Percentiles rank a stretch among this genome's conserved stretches.
Conservation (phyloP, 2,797 vertebrate species). For the Mustela erminea region DNA sequence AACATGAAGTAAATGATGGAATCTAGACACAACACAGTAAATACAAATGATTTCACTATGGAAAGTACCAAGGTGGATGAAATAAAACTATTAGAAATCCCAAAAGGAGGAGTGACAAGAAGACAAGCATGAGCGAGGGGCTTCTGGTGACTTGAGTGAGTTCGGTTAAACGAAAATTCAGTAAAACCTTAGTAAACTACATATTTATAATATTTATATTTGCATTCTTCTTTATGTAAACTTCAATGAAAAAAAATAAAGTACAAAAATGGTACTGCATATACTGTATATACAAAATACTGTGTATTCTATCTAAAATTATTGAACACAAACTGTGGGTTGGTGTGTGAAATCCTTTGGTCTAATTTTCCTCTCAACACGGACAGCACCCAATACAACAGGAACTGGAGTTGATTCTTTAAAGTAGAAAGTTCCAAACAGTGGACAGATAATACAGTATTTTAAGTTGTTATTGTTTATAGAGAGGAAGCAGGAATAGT, state of each 20-base stretch:
- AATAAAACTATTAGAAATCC: not conserved
- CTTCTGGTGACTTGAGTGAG: too few species aligned
- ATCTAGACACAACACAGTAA: not conserved
- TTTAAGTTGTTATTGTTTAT: not conserved
- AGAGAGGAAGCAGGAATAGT: not conserved
- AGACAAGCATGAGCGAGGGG: fast-evolving
- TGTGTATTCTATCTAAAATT: not conserved
- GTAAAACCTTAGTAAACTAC: not conserved
- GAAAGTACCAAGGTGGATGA: not conserved
- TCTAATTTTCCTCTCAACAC: not conserved
- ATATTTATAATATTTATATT: not conserved
- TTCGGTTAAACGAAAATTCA: not conserved
- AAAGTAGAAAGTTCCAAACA: not conserved
- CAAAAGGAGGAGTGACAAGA: not conserved
- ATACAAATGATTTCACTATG: not conserved
- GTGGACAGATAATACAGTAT: not conserved
- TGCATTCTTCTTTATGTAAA: not conserved
- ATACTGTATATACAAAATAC: not conserved
- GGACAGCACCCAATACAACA: not conserved
- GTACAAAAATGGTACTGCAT: not conserved
- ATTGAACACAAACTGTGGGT: not conserved
- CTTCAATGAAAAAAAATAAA: not conserved
- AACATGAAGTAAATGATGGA: not conserved
- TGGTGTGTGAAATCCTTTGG: not conserved
- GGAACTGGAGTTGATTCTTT: not conserved